These are phyloP conservation scores for Holacanthella duospinosa DNA, from an alignment of 2,888 invertebrate genomes.

Conservation along the genomic window DNA sequence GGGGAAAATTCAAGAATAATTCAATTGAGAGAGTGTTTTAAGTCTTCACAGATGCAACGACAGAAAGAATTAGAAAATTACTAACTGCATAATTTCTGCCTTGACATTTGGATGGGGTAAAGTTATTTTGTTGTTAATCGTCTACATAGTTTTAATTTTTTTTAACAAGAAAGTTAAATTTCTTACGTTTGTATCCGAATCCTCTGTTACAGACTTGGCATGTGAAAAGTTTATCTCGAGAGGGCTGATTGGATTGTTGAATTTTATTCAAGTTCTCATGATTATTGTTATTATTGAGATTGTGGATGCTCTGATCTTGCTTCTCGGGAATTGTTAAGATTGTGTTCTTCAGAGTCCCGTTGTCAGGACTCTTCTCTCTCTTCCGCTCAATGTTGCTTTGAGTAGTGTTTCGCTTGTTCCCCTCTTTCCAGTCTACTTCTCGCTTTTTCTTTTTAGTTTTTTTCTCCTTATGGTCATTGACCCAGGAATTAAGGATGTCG, in stretches of 20 bases:
- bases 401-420: slow-evolving; percentile 8
- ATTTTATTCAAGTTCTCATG: slow-evolving; percentile 17
- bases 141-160: too few relatives aligned
- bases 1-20: background rate
- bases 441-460: slow-evolving; percentile 17
- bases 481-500: slow-evolving; percentile 32
- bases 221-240: slow-evolving; percentile 70
- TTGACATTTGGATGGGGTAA: too few relatives aligned
- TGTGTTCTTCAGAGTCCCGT: too few relatives aligned
- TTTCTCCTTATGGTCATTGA: slow-evolving; percentile 20
- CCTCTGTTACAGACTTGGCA: slow-evolving; percentile 78
- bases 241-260: slow-evolving; percentile 39
- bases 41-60: too few relatives aligned
- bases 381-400: background rate
- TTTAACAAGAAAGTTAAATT: too few relatives aligned
- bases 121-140: too few relatives aligned
- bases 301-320: slow-evolving; percentile 13
- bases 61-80: too few relatives aligned
- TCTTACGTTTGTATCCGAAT: slow-evolving; percentile 70
- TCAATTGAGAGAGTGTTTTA: background rate
- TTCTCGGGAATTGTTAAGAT: too few relatives aligned
- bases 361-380: slow-evolving; percentile 19
- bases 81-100: too few relatives aligned
- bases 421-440: slow-evolving; percentile 1
- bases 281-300: slow-evolving; percentile 20